Percentiles rank a stretch among this genome's conserved stretches.
Conservation (phyloP, 2,888 invertebrate genomes). For the Agrochola macilenta region DNA sequence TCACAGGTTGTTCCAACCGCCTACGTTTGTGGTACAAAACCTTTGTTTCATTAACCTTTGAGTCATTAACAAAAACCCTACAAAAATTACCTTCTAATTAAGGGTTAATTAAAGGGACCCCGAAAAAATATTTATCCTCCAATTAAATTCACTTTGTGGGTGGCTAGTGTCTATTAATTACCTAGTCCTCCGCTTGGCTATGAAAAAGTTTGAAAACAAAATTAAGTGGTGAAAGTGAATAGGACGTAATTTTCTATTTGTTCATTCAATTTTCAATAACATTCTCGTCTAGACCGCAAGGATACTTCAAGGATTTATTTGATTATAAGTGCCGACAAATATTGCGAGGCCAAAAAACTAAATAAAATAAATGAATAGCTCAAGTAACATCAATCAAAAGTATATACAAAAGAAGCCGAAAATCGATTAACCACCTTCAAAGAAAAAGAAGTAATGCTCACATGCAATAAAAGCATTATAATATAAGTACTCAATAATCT, state of each 20-base stretch:
- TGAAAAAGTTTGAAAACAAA: constrained; percentile 25
- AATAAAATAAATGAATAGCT: constrained; percentile 3
- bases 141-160: constrained; percentile 36
- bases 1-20: constrained; percentile 11
- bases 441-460: neutral
- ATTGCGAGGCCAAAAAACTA: neutral
- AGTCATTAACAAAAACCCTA: constrained; percentile 24
- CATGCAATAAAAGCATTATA: constrained; percentile 52
- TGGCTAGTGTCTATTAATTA: constrained; percentile 16
- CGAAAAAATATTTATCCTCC: constrained; percentile 45
- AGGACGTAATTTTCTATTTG: constrained; percentile 20
- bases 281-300: neutral
- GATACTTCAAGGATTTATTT: neutral
- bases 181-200: neutral
- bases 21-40: constrained; percentile 22
- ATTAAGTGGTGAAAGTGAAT: neutral
- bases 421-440: constrained; percentile 9
- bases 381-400: constrained; percentile 14
- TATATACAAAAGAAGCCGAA: constrained; percentile 6
- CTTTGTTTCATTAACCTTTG: constrained; percentile 35
- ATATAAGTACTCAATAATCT: constrained; percentile 15
- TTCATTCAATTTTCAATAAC: neutral
- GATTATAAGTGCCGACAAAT: neutral
- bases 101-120: constrained; percentile 34
- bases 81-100: constrained; percentile 36